A percentile compares a stretch with the other conserved stretches of the same genome.
Conservation (phyloP, 2,797 vertebrate species). For the Clarias pachynema region DNA sequence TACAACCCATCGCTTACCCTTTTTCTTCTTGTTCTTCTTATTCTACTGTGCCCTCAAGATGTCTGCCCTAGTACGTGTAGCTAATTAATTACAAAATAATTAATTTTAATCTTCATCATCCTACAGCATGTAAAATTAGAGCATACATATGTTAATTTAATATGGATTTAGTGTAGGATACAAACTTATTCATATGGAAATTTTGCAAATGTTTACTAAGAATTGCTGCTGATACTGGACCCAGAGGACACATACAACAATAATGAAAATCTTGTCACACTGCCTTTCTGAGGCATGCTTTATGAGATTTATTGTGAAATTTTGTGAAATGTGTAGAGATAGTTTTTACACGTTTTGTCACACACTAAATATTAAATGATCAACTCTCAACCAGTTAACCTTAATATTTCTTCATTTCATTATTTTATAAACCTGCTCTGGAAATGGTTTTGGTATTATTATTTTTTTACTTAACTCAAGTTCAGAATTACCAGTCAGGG, state of each 20-base stretch:
- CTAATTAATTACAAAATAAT: slow-evolving; percentile 78
- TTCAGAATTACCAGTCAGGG: no score
- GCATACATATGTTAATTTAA: slow-evolving; percentile 67
- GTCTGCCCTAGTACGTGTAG: slow-evolving; percentile 73
- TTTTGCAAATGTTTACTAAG: slow-evolving; percentile 23
- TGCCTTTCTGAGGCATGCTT: not conserved
- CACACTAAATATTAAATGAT: not conserved
- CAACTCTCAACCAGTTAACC: no score
- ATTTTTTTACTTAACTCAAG: no score
- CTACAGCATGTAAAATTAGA: slow-evolving; percentile 77
- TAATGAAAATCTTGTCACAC: slow-evolving; percentile 5
- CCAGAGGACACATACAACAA: slow-evolving; percentile 23
- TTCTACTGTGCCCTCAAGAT: slow-evolving; percentile 65
- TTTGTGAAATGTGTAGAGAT: not conserved
- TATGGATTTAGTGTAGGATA: slow-evolving; percentile 52
- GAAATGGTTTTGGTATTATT: no score
- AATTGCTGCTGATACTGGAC: slow-evolving; percentile 5
- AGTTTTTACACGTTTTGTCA: not conserved
- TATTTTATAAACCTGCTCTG: no score
- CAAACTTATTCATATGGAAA: slow-evolving; percentile 51
- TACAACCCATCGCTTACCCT: slow-evolving; percentile 6
- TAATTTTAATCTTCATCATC: slow-evolving; percentile 79
- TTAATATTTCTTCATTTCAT: no score
- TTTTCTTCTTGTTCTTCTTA: not conserved
- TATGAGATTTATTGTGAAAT: not conserved